A percentile compares a stretch with the other conserved stretches of the same genome.
These are phyloP conservation scores for Callospermophilus lateralis DNA, from an alignment of 2,113 vertebrate genomes.

Conservation along the genomic window DNA sequence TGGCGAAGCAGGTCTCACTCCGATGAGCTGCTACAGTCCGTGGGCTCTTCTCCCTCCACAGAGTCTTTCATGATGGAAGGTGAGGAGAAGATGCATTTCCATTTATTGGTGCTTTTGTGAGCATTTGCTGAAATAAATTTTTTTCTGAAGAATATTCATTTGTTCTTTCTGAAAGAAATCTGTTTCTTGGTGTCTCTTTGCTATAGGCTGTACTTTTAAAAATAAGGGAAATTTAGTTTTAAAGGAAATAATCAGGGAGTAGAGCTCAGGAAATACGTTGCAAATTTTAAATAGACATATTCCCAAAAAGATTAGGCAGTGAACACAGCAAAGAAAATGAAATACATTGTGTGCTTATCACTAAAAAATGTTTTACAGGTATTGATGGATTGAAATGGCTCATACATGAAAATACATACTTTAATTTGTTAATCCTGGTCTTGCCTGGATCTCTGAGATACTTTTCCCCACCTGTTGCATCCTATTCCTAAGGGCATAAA, in stretches of 20 bases:
- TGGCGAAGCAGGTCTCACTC: conserved; percentile 89
- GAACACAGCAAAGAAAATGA: not conserved
- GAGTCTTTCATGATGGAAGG: conserved; percentile 94
- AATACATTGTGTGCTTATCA: not conserved
- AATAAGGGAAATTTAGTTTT: not conserved
- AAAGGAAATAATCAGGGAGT: not conserved
- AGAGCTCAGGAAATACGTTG: not conserved
- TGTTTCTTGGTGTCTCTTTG: not conserved
- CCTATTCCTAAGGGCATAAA: not conserved
- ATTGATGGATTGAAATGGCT: not conserved
- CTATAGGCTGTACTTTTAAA: not conserved
- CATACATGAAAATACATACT: not conserved
- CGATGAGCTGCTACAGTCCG: conserved; percentile 90
- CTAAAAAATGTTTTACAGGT: not conserved
- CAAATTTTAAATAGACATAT: not conserved
- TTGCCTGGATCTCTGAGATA: not conserved
- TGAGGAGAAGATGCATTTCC: conserved; percentile 74
- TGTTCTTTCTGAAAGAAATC: conserved; percentile 5
- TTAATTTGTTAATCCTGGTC: not conserved
- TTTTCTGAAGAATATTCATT: not conserved
- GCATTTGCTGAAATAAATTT: not conserved
- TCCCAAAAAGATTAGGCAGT: not conserved
- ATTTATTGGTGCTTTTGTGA: not conserved
- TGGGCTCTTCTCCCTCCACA: conserved; percentile 90
- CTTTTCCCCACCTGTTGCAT: not conserved